Evolutionary conservation across 2,113 vertebrate genomes (phyloP).

Genomic region (Lophotis ruficrista): DNA sequence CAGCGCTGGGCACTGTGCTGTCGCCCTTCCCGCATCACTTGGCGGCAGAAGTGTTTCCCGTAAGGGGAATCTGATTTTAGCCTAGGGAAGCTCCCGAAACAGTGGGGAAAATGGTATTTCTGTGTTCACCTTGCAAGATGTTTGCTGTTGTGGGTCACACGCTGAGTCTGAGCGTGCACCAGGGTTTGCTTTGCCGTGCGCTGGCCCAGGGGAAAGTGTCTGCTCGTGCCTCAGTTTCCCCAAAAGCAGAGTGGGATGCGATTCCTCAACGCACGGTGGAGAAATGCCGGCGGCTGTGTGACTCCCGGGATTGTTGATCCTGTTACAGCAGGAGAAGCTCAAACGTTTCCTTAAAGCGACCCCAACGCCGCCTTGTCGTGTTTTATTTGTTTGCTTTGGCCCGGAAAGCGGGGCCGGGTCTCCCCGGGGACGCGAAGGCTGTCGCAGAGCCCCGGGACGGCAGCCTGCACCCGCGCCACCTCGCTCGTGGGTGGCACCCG

Average conservation of each 20-base stretch:
- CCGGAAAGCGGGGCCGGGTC: accelerated
- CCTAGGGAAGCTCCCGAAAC: neutral
- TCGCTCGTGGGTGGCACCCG: neutral
- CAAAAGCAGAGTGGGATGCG: accelerated
- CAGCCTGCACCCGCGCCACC: neutral
- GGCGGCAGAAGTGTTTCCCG: neutral
- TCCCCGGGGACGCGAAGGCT: neutral
- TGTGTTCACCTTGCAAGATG: neutral
- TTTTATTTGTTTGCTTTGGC: conserved; percentile 7
- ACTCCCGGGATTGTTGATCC: neutral
- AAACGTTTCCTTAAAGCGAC: neutral
- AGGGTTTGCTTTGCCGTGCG: accelerated
- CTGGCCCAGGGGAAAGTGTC: neutral
- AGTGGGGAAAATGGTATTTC: neutral
- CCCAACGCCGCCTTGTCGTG: accelerated
- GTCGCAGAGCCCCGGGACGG: neutral
- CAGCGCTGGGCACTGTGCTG: accelerated
- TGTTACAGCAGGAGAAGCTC: neutral
- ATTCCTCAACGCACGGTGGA: accelerated
- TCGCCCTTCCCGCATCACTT: neutral
- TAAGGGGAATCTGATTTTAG: neutral
- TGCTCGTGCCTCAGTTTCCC: neutral
- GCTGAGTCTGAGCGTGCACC: accelerated
- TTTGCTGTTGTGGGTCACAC: neutral
- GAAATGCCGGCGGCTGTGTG: neutral